Evolutionary conservation across 1,140 invertebrate genomes (phyloP).

Genomic region (Streblospio benedicti): DNA sequence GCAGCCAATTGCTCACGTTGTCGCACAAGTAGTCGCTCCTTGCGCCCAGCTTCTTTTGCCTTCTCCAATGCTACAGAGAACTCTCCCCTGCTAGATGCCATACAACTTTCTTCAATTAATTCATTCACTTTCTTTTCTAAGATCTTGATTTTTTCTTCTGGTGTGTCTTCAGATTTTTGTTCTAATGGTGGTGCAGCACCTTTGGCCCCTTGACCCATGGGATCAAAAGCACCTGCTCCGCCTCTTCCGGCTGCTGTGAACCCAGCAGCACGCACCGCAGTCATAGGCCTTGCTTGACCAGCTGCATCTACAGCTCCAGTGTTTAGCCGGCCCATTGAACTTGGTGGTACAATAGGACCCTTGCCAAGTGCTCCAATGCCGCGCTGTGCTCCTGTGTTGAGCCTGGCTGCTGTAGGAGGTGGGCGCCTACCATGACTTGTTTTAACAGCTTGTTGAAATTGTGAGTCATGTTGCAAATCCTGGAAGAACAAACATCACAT

Average conservation of each 20-base stretch:
- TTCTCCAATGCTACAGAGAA: slow-evolving; percentile 65
- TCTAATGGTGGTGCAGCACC: slow-evolving; percentile 54
- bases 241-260: slow-evolving; percentile 64
- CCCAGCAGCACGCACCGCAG: slow-evolving; percentile 87
- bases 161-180: slow-evolving; percentile 64
- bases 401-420: slow-evolving; percentile 42
- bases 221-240: slow-evolving; percentile 62
- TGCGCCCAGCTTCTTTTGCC: slow-evolving; percentile 89
- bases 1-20: slow-evolving; percentile 82
- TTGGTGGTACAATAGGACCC: slow-evolving; percentile 37
- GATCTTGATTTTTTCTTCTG: slow-evolving; percentile 74
- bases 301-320: slow-evolving; percentile 37
- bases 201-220: slow-evolving; percentile 61
- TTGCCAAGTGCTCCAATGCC: too few relatives aligned
- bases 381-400: slow-evolving; percentile 28
- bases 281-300: slow-evolving; percentile 68
- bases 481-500: slow-evolving; percentile 32
- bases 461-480: slow-evolving; percentile 59
- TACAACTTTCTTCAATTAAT: slow-evolving; percentile 74
- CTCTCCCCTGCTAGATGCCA: slow-evolving; percentile 57
- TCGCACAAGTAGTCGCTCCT: slow-evolving; percentile 76
- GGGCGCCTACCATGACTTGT: slow-evolving; percentile 56
- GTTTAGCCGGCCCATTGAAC: slow-evolving; percentile 39
- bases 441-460: slow-evolving; percentile 57
- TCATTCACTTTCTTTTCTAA: slow-evolving; percentile 73